Base-by-base conservation (phyloP, 2,888 invertebrate genomes). In the Cataglyphis livida region DNA sequence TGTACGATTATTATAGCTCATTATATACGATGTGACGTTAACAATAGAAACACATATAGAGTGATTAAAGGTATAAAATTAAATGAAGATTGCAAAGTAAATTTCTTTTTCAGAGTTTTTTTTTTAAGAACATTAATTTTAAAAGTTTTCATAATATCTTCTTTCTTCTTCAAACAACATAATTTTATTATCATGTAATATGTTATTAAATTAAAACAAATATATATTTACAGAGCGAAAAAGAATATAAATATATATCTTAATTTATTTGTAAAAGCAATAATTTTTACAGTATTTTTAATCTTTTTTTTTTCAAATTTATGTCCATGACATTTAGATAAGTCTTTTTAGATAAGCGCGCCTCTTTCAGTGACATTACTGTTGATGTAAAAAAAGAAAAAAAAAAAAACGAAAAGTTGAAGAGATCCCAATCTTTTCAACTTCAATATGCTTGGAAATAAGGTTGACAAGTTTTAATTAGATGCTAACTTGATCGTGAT, bases 401-500 rank as follows among this genome's bases (percentile, higher is more conserved):
- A 28, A 2, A 28, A 25, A 25, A 25, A 25, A 25, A 25, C 9
- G 15, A 28, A 44, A 15, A n/a, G 54, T 51, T n/a, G 35, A 59
- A 10, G 32, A n/a, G 18, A 57, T 21, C 6, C 32, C 41, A 18
- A 32, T 41, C 32, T 66, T 28, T 7, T 7, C 21, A 9, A 70
- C 57, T 78, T 76, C 4, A 59, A 76, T 41, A 15, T 35, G 70
- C 71, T 68, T 25, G 12, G 25, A n/a, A 59, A 59, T 57, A 59
- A 68, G 78, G 28, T 21, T 15, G 41, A 15, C 44, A 41, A 9
- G n/a, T 51, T 71, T 59, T 78, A 78, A 78, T 71, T 73, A 59
- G 74, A 78, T 59, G 73, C 59, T 35, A 78, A 59, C 57, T 78
- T 35, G 57, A n/a, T 68, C 57, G 32, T 41, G 78, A 78, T 78